Base-by-base conservation (phyloP, 2,797 vertebrate species). In the Rhynchonycteris naso region DNA sequence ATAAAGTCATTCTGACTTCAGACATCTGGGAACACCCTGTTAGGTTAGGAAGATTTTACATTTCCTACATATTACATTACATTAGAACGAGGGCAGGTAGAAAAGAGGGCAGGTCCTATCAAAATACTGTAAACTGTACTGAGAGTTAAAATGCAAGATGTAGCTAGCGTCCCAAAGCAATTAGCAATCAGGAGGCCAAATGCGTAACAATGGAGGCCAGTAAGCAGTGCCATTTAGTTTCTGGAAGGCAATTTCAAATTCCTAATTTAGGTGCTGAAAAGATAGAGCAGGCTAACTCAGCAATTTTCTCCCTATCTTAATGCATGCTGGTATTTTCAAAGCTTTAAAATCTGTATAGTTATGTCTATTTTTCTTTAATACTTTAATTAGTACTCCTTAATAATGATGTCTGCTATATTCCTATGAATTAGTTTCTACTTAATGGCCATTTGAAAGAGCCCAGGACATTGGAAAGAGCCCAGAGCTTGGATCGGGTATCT, bases 171-270 rank as follows among this genome's bases (percentile, higher is more conserved):
- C 69, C 3, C 52, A 83, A 86, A 91, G 38, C 35, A 83, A 2
- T 83, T 86, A 83, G 13, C 24, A 94, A 93, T 58, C 28, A n/a
- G 7, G 43, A 93, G 11, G 63, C 89, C 75, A 84, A 9, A 80
- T 74, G 7, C 75, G 68, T 61, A 30, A 38, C 89, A 84, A 61
- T 5, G 26, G 87, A 86, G 88, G 33, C 43, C 33, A 30, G 69
- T 59, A 75, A 79, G 22, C 9, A 66, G n/a, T 63, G 28, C 35
- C n/a, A 35, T 26, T 79, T 86, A 38, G 26, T 52, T 59, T 59
- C 7, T 10, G 30, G 35, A 82, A 50, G 47, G 38, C 5, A 80
- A 72, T 61, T 56, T 80, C 30, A 28, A 38, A 38, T 85, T 85
- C 38, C 78, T 90, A 47, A 28, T 86, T 56, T 7, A 66, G 50